Evolutionary conservation across 2,888 invertebrate species (phyloP), one percentile per base, ranked within the genome.

Genomic region (Polydrusus tereticollis): DNA sequence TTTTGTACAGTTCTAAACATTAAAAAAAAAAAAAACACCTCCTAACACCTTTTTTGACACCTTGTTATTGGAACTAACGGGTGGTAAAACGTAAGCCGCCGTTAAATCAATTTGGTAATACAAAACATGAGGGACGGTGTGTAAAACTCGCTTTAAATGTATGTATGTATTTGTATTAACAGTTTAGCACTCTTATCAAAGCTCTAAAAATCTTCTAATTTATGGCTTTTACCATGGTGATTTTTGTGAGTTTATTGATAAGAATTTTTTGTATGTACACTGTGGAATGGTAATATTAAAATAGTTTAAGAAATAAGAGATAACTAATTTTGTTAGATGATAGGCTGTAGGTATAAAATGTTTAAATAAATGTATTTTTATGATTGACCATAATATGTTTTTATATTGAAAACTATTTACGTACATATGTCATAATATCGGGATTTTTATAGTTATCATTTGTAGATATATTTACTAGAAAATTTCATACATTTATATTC

Each of bases 291-390:
- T 47, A 23, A 50, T 50, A 14, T 50, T 14, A 50, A 26, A 20
- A 23, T 52, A 18, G 38, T 26, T 14, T 50, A 36, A 12, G n/a
- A n/a, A n/a, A 52, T 36, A 14, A 33, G 20, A 47, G 18, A 23
- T 20, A 16, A 7, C 55, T 65, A 52, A 52, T 47, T 33, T 63
- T 26, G 14, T 29, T 29, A 38, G 33, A 47, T 29, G 14, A 8
- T 47, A 21, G 41, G 20, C 5, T 43, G 12, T 63, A 50, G 18
- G 21, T 18, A 20, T 36, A 55, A 38, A 18, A 12, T 29, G 20
- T 60, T 59, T 47, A 50, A 50, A 38, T 47, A 43, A 62, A 69
- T 69, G 62, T 69, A 69, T 69, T 69, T 69, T 69, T 69, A 69
- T 69, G 69, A 69, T 55, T 62, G 60, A 69, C 29, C 8, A 62